These are phyloP conservation scores for Mobula birostris DNA, from an alignment of 2,113 vertebrate species.

Conservation along the genomic window DNA sequence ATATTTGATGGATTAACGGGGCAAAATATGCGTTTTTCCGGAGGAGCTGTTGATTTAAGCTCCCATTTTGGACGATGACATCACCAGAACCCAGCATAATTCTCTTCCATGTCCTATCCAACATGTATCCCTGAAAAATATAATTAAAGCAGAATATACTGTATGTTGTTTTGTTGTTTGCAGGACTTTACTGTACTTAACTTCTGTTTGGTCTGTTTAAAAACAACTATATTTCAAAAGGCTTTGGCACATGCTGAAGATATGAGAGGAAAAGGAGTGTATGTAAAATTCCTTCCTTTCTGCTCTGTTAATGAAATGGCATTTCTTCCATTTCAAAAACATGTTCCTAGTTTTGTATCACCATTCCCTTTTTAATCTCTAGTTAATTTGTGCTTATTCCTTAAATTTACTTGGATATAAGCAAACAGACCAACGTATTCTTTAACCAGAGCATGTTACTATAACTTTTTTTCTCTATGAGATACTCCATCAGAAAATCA, in stretches of 20 bases:
- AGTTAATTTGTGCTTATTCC: neutral
- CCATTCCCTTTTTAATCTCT: neutral
- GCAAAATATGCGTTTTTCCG: no score
- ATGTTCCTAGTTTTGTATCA: neutral
- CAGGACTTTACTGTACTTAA: neutral
- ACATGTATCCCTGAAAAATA: neutral
- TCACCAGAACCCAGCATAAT: neutral
- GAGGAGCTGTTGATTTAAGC: no score
- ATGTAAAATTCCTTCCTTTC: neutral
- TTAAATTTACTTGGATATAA: neutral
- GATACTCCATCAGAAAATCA: neutral
- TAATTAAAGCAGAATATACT: neutral
- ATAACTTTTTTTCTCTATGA: neutral
- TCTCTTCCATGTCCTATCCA: neutral
- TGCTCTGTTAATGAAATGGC: neutral
- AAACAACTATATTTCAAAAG: neutral
- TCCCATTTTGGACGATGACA: no score
- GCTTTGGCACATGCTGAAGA: neutral
- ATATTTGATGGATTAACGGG: no score
- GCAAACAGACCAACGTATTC: neutral
- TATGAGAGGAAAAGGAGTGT: neutral
- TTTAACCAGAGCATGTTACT: neutral
- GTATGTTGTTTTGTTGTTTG: neutral
- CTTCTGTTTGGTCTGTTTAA: neutral
- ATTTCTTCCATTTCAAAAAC: neutral